Conservation (phyloP, 2,888 invertebrate genomes). For the Amiota minor region DNA sequence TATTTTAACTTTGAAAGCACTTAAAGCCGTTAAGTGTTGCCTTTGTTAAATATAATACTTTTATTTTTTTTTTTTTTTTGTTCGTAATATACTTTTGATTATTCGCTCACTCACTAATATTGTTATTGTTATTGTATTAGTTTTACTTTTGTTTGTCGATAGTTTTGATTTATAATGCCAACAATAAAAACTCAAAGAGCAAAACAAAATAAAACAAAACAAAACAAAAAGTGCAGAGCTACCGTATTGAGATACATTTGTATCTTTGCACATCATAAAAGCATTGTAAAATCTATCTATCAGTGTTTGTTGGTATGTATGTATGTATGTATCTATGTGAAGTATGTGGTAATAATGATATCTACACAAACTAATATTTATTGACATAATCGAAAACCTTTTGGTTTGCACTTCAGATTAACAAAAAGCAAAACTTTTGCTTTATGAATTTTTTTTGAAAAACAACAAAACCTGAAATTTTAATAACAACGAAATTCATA, state of each 20-base stretch:
- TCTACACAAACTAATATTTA: neutral
- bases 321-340: neutral
- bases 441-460: no score
- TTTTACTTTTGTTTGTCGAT: neutral
- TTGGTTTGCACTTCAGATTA: neutral
- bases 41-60: no score
- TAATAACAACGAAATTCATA: no score
- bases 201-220: neutral
- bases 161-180: conserved; percentile 3
- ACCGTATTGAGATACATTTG: neutral
- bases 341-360: conserved; percentile 7
- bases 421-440: neutral
- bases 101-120: conserved; percentile 41
- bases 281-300: no score
- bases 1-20: no score
- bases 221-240: neutral
- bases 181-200: neutral
- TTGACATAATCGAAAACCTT: neutral
- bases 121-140: neutral
- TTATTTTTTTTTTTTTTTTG: conserved; percentile 60
- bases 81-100: conserved; percentile 66
- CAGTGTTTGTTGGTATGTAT: neutral
- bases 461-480: no score
- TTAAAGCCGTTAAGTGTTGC: no score
- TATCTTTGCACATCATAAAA: neutral